These are phyloP conservation scores for Coregonus sp. DNA, from an alignment of 2,797 vertebrate genomes.

Conservation along the genomic window DNA sequence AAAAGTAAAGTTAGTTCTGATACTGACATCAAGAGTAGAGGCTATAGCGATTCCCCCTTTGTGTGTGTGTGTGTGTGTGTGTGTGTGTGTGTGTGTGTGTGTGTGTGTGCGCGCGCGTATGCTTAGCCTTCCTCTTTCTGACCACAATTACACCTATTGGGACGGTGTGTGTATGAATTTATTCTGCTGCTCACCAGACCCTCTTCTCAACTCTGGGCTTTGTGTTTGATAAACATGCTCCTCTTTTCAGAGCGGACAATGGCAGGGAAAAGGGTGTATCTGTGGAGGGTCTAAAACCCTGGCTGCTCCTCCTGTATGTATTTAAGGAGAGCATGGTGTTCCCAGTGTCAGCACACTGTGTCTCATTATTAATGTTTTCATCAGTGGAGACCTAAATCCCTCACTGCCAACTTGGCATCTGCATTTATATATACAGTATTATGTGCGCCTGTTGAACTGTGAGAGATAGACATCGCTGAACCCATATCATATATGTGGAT, in stretches of 20 bases:
- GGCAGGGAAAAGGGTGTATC: not conserved
- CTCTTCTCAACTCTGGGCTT: not conserved
- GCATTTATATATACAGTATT: not conserved
- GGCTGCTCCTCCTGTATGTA: not conserved
- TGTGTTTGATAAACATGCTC: not conserved
- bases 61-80: not conserved
- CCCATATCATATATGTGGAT: too few species aligned
- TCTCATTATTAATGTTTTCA: not conserved
- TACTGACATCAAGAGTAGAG: too few species aligned
- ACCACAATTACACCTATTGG: not conserved
- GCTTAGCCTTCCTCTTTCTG: not conserved
- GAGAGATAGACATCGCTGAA: not conserved
- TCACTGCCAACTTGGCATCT: not conserved
- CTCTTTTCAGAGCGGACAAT: not conserved
- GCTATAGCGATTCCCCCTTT: too few species aligned
- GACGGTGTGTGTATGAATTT: not conserved
- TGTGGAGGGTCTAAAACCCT: not conserved
- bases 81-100: not conserved
- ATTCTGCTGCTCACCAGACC: not conserved
- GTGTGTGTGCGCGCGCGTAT: not conserved
- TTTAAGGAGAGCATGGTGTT: conserved; percentile 2
- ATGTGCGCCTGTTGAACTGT: not conserved
- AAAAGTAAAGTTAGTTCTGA: too few species aligned
- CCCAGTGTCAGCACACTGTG: not conserved
- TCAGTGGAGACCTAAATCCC: not conserved